Evolutionary conservation across 2,113 vertebrate genomes (phyloP).

Genomic region (Saguinus midas): DNA sequence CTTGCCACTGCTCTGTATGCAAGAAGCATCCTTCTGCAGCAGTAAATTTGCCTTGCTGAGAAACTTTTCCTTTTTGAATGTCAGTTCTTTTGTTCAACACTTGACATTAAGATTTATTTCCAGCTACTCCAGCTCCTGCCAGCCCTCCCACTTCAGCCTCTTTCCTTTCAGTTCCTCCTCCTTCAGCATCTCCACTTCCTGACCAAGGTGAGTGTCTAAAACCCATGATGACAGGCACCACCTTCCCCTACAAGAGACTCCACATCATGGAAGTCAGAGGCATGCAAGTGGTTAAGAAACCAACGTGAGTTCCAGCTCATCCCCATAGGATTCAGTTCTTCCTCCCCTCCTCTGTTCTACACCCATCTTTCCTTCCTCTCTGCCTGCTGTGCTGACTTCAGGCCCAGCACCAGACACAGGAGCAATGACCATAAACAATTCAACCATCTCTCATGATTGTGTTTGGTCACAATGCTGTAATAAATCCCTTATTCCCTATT

Average conservation of each 20-base stretch:
- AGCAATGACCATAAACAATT: not conserved
- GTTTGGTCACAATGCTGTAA: not conserved
- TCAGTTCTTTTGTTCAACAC: too few species aligned
- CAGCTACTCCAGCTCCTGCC: not conserved
- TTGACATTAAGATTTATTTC: too few species aligned
- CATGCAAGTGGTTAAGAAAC: not conserved
- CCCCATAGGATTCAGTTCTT: not conserved
- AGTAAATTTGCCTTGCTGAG: too few species aligned
- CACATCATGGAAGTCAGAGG: not conserved
- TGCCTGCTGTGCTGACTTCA: not conserved
- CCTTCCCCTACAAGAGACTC: not conserved
- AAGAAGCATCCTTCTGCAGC: too few species aligned
- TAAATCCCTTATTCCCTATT: not conserved
- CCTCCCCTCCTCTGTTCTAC: not conserved
- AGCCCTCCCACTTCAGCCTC: not conserved
- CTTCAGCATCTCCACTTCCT: not conserved
- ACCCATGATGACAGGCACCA: not conserved
- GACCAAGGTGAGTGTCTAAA: not conserved
- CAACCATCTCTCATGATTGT: not conserved
- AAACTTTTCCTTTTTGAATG: too few species aligned
- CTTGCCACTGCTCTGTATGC: too few species aligned
- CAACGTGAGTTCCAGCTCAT: not conserved
- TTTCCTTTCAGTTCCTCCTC: not conserved
- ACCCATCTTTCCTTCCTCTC: not conserved
- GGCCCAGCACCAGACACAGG: not conserved